Evolutionary conservation across 2,113 vertebrate genomes (phyloP).

Genomic region (Pholis gunnellus): DNA sequence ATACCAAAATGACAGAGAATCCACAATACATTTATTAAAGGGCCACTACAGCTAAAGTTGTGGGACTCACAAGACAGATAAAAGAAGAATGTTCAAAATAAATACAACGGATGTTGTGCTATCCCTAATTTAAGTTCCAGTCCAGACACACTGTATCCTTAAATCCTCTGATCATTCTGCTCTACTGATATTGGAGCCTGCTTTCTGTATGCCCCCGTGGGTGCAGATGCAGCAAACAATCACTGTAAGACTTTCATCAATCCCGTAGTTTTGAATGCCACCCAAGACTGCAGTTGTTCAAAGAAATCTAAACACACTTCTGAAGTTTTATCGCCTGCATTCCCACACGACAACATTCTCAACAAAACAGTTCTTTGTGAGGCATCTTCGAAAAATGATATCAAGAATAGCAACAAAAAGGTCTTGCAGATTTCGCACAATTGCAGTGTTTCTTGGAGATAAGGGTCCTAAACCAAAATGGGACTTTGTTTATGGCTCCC

Average conservation of each 20-base stretch:
- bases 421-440: background rate
- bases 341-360: slow-evolving; percentile 36
- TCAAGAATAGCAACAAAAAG: slow-evolving; percentile 31
- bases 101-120: background rate
- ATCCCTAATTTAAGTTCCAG: background rate
- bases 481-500: slow-evolving; percentile 27
- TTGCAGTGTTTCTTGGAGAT: slow-evolving; percentile 14
- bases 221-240: slow-evolving; percentile 19
- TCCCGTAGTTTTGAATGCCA: slow-evolving; percentile 34
- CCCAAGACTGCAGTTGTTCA: slow-evolving; percentile 32
- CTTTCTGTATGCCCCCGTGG: background rate
- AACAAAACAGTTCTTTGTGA: slow-evolving; percentile 21
- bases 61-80: background rate
- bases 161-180: background rate
- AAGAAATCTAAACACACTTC: slow-evolving; percentile 31
- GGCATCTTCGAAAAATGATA: slow-evolving; percentile 35
- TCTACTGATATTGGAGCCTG: background rate
- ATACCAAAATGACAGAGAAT: background rate
- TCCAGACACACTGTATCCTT: background rate
- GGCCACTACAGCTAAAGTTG: background rate
- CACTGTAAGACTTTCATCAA: slow-evolving; percentile 36
- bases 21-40: background rate
- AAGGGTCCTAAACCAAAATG: slow-evolving; percentile 15
- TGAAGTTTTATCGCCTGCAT: slow-evolving; percentile 46
- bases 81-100: background rate